These are phyloP conservation scores for Toxotes jaculatrix DNA, from an alignment of 2,113 vertebrate species.

Conservation along the genomic window DNA sequence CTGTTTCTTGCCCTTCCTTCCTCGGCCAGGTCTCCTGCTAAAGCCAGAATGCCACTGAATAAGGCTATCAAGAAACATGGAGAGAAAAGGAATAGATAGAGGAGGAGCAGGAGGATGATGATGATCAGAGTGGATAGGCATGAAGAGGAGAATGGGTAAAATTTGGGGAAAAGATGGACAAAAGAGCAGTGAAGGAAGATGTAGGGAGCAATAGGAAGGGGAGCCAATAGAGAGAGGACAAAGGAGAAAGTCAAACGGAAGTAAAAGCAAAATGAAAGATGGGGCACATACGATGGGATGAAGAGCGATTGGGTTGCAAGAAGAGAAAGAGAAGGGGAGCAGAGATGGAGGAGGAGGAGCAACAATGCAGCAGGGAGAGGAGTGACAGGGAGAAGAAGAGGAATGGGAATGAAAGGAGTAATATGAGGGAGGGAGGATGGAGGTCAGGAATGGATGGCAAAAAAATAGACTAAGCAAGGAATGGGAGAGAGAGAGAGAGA, in stretches of 20 bases:
- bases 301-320: background rate
- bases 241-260: background rate
- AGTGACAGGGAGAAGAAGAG: conserved; percentile 17
- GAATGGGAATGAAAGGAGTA: background rate
- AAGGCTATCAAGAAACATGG: background rate
- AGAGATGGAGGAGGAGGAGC: background rate
- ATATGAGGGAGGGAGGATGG: background rate
- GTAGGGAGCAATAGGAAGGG: background rate
- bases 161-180: background rate
- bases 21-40: conserved; percentile 26
- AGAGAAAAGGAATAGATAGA: conserved; percentile 15
- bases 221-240: background rate
- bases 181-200: background rate
- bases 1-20: background rate
- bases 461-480: conserved; percentile 32
- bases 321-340: background rate
- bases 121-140: conserved; percentile 2
- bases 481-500: conserved; percentile 39
- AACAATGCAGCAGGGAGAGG: background rate
- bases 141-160: background rate
- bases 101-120: background rate
- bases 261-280: background rate
- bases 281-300: background rate
- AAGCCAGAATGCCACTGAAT: conserved; percentile 6
- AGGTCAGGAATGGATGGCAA: conserved; percentile 28